Base-by-base conservation (phyloP, 2,797 vertebrate species). In the Decapterus maruadsi region DNA sequence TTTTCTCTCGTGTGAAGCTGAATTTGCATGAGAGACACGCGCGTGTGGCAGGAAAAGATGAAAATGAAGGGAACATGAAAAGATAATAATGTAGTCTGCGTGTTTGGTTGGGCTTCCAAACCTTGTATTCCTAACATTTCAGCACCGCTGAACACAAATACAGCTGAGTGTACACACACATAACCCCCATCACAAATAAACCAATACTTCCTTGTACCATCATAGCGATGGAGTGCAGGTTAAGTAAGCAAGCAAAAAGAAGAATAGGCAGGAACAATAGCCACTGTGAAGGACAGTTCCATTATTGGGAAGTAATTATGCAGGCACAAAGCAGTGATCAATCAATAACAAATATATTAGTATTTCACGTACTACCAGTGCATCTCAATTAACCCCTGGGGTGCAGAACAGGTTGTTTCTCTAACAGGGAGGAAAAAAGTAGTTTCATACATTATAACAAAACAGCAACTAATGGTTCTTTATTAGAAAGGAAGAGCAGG, bases 301-400 rank as follows among this genome's bases (percentile, higher is more conserved):
- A 68, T 89, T 85, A 84, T 68, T 75, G 73, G 79, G 63, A 83
- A 66, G 72, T 81, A 72, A 78, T 85, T 82, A 77, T 45, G 26
- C 40, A 71, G 76, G 29, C 48, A 72, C 22, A 64, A 68, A 69
- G 56, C 54, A 65, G 45, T 48, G 56, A 90, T 85, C 67, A 75
- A 68, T 87, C 81, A 84, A 73, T 88, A 61, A 79, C 54, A 77
- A 75, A 84, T 78, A 77, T 77, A 77, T 65, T 59, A 68, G 70
- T 67, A 75, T 74, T 75, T 55, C 55, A 53, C 48, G 20, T 5
- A 19, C 68, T 29, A 38, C 59, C 34, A 26, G 12, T 73, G 26
- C 55, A 70, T 71, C 73, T 82, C 70, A 77, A 72, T 76, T 72
- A 79, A 82, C 55, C 63, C 42, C 31, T 22, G 20, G 36, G 58